phyloP scores from a whole-genome alignment of 2,888 invertebrate species.

The Amaurobius ferox region DNA sequence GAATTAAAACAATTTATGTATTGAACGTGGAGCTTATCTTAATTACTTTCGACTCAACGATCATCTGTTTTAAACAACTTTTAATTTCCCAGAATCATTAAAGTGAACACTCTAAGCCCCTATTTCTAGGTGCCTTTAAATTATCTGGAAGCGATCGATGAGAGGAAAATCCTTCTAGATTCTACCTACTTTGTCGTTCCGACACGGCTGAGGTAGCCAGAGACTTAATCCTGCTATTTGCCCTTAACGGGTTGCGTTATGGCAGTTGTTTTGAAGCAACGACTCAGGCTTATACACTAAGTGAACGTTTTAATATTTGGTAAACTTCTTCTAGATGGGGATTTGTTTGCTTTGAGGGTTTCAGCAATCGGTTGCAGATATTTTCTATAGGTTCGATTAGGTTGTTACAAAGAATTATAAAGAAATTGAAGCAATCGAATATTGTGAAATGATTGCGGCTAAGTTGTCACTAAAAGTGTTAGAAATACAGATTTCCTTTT shows the following conservation, averaged over 20 bases:
- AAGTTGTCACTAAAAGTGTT: no score
- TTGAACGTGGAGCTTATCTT: neutral
- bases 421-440: neutral
- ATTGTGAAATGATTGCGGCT: neutral
- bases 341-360: conserved; percentile 3
- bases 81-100: conserved; percentile 50
- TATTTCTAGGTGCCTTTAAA: conserved; percentile 31
- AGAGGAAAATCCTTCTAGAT: conserved; percentile 29
- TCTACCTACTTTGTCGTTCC: neutral
- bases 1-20: conserved; percentile 1
- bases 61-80: conserved; percentile 52
- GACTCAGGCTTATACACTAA: neutral
- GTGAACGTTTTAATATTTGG: neutral
- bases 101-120: conserved; percentile 27
- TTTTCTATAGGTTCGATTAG: neutral
- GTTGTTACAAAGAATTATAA: no score
- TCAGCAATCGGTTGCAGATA: neutral
- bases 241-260: neutral
- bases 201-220: neutral
- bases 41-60: conserved; percentile 1
- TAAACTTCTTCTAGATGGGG: neutral
- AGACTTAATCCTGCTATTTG: neutral
- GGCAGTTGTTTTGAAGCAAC: neutral
- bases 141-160: conserved; percentile 50
- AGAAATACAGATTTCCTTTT: no score